A percentile compares a stretch with the other conserved stretches of the same genome.
These are phyloP conservation scores for Nipponacmea schrenckii DNA, from an alignment of 2,888 invertebrate species.

Conservation along the genomic window DNA sequence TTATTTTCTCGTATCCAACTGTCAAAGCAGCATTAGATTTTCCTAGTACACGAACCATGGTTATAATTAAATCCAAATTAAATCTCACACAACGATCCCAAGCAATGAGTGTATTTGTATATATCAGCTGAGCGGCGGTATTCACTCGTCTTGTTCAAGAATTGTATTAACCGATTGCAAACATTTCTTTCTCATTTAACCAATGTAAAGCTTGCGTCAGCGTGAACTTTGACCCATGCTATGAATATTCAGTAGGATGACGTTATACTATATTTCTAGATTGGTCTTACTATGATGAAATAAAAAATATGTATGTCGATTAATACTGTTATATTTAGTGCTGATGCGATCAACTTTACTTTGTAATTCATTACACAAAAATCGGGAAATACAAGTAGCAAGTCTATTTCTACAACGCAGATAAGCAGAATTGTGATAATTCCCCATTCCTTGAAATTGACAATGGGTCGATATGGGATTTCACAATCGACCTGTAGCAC, in stretches of 20 bases:
- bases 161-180: background rate
- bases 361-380: background rate
- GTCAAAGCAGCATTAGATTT: background rate
- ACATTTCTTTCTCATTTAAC: background rate
- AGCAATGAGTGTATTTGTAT: too few species aligned
- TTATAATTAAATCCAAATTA: background rate
- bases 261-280: background rate
- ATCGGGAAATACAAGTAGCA: background rate
- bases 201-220: slow-evolving; percentile 19
- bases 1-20: background rate
- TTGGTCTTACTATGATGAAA: slow-evolving; percentile 2
- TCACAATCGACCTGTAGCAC: too few species aligned
- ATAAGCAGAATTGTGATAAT: too few species aligned
- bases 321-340: background rate
- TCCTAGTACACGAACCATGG: background rate
- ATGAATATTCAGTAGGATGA: slow-evolving; percentile 4
- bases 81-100: too few species aligned
- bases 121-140: slow-evolving; percentile 1
- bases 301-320: background rate
- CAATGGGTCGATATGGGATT: too few species aligned
- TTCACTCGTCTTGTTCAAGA: background rate
- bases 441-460: too few species aligned
- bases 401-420: too few species aligned
- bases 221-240: slow-evolving; percentile 5
- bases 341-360: background rate